Evolutionary conservation across 2,888 invertebrate genomes (phyloP), one percentile per base, ranked within the genome.

Genomic region (Troides oblongomaculatus): DNA sequence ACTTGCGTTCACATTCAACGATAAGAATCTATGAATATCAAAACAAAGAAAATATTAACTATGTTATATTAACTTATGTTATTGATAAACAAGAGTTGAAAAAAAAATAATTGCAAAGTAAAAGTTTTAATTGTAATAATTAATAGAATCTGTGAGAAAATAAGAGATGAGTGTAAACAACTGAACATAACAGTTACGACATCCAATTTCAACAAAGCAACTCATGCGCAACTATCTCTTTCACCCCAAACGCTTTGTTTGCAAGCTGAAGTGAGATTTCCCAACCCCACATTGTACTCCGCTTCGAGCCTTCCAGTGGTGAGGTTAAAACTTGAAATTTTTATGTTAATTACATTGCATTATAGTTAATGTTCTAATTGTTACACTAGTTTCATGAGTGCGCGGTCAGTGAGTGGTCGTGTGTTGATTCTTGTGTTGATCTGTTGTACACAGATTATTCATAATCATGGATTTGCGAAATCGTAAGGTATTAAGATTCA

Each of bases 251-350:
- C 77, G 75, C 74, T 75, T 75, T 72, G 76, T 76, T 76, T 75
- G 76, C 75, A 75, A 74, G 86, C 71, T 77, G 81, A 83, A 87
- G 81, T 74, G 83, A 82, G 87, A 88, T 84, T 82, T 78, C 81
- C 79, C 77, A 77, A 76, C 73, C 74, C 72, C 74, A 74, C 84
- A 84, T 81, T 85, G 85, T 84, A 84, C 85, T 86, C 84, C 83
- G 79, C 82, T 77, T 84, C 83, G 83, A 87, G 85, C 85, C 82
- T 83, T 82, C 86, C 81, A 79, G 83, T 84, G 75, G 50, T 86
- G 85, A 90, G 87, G 89, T 82, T 87, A 89, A 85, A 87, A 90
- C 88, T 90, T 90, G 91, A 91, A 91, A 89, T 90, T 86, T 83
- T 88, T 90, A 92, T 92, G 90, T 81, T 89, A 92, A 92, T 92